Conservation (phyloP, 2,888 invertebrate species). For the Ctena decussata region DNA sequence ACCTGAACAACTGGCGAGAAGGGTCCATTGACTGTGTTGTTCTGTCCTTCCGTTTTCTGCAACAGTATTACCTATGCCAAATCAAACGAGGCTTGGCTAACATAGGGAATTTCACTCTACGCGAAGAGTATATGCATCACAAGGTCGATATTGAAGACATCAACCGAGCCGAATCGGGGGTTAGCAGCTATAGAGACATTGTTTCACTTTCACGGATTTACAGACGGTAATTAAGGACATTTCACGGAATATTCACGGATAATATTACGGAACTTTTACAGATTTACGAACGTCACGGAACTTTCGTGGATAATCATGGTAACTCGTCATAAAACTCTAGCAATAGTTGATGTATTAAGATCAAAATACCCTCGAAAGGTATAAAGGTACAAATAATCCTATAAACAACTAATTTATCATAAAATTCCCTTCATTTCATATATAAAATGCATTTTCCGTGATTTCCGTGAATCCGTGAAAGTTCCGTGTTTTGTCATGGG, state of each 20-base stretch:
- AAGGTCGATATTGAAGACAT: not conserved
- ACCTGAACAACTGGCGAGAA: slow-evolving; percentile 9
- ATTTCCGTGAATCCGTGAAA: no score
- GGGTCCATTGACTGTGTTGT: not conserved
- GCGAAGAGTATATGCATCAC: not conserved
- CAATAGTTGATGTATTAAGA: no score
- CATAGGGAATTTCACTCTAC: not conserved
- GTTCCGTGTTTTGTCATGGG: no score
- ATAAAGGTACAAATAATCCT: no score
- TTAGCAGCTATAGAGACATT: not conserved
- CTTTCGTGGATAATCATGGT: no score
- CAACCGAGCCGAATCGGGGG: not conserved
- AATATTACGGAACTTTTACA: no score
- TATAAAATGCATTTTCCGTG: no score
- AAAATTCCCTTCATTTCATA: no score
- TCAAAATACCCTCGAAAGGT: no score
- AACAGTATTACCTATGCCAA: not conserved
- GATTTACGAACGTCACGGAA: no score
- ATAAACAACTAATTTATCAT: no score
- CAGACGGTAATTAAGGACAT: not conserved
- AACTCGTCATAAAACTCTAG: no score
- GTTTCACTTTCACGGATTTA: not conserved
- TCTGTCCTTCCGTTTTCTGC: not conserved
- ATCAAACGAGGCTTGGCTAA: not conserved
- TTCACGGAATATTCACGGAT: not conserved